These are phyloP conservation scores for Noctua janthina DNA, from an alignment of 2,888 invertebrate species.

Conservation along the genomic window DNA sequence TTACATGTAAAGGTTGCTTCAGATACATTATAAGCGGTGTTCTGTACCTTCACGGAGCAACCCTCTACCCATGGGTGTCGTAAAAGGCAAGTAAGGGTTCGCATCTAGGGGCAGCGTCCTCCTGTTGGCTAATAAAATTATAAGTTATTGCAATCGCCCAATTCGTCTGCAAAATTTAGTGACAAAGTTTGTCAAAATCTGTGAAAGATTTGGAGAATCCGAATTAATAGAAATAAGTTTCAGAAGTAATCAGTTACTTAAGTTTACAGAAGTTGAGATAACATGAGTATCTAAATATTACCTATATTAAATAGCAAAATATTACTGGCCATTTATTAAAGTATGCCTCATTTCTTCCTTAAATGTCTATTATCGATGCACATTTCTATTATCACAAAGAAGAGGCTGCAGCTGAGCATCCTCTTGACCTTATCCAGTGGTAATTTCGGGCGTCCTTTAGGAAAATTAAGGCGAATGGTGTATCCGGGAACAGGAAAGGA, in stretches of 20 bases:
- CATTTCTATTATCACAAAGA: not conserved
- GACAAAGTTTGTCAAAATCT: not conserved
- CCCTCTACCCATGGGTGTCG: constrained; percentile 48
- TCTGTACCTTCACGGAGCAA: not conserved
- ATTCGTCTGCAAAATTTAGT: not conserved
- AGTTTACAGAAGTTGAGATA: not conserved
- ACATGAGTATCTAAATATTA: not conserved
- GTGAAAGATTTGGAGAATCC: not conserved
- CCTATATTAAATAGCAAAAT: too few relatives aligned
- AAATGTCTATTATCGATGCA: not conserved
- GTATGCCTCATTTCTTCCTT: not conserved
- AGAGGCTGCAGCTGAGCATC: not conserved
- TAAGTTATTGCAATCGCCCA: constrained; percentile 18
- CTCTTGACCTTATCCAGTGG: not conserved
- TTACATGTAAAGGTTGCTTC: constrained; percentile 32
- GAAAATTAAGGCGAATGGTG: not conserved
- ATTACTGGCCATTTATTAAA: not conserved
- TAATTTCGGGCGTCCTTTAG: not conserved
- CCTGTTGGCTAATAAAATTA: constrained; percentile 25
- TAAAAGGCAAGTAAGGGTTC: constrained; percentile 35
- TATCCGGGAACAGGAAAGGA: not conserved
- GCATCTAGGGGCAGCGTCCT: not conserved
- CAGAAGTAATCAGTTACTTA: not conserved
- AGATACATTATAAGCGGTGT: constrained; percentile 26
- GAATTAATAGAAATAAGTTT: not conserved